A percentile compares a stretch with the other conserved stretches of the same genome.
These are phyloP conservation scores for Polydrusus pterygomalis DNA, from an alignment of 2,888 invertebrate species.

Conservation along the genomic window DNA sequence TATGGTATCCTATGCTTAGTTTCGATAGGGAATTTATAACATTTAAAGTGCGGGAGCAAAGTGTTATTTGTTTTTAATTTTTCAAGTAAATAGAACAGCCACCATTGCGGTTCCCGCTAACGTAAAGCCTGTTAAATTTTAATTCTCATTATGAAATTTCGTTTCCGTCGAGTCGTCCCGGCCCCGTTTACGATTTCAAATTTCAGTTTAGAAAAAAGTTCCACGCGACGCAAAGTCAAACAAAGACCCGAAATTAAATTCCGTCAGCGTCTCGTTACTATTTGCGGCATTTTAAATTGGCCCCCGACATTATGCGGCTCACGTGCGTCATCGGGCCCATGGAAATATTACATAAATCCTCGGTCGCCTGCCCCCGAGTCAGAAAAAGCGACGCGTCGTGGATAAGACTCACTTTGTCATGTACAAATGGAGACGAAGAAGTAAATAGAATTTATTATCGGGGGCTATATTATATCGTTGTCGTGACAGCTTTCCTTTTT, in stretches of 20 bases:
- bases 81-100: too few relatives aligned
- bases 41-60: too few relatives aligned
- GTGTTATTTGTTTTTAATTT: too few relatives aligned
- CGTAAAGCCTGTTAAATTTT: too few relatives aligned
- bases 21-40: too few relatives aligned
- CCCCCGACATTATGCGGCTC: conserved; percentile 46
- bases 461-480: conserved; percentile 13
- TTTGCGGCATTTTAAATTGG: conserved; percentile 56
- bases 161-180: not conserved
- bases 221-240: conserved; percentile 37
- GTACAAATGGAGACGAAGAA: conserved; percentile 55
- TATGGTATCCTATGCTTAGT: too few relatives aligned
- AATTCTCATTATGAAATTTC: not conserved
- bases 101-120: too few relatives aligned
- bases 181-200: not conserved
- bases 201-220: conserved; percentile 9
- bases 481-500: conserved; percentile 6
- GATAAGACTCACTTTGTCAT: conserved; percentile 54
- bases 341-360: conserved; percentile 56
- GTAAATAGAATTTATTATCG: conserved; percentile 45
- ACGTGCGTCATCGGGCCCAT: conserved; percentile 42
- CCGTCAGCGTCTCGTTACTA: conserved; percentile 55
- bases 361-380: conserved; percentile 37
- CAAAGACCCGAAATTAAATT: conserved; percentile 54
- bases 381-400: conserved; percentile 46